Percentiles rank a stretch among this genome's conserved stretches.
Evolutionary conservation across 2,113 vertebrate genomes (phyloP).

Genomic region (Phyllopteryx taeniolatus): DNA sequence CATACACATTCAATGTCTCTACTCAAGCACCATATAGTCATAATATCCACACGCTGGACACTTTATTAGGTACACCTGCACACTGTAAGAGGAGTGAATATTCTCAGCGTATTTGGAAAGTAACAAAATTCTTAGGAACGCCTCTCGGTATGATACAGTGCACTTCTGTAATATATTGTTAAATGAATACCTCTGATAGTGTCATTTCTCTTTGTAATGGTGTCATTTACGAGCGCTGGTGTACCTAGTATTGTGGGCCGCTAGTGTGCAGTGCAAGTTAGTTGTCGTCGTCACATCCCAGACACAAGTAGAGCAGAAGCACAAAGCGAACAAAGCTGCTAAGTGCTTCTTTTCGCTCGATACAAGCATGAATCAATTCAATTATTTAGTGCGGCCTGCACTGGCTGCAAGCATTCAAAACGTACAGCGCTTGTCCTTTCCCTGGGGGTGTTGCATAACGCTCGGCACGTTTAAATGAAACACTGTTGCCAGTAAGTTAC

Average conservation of each 20-base stretch:
- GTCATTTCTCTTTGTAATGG: neutral
- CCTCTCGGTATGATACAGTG: neutral
- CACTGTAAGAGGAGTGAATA: neutral
- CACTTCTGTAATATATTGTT: neutral
- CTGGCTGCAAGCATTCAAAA: neutral
- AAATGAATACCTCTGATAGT: neutral
- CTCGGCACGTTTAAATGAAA: neutral
- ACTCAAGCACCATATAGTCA: conserved; percentile 10
- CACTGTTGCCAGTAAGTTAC: too few relatives aligned
- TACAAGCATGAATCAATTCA: neutral
- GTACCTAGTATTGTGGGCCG: neutral
- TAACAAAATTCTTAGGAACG: neutral
- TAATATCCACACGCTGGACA: neutral
- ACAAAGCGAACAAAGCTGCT: neutral
- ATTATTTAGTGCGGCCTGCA: conserved; percentile 13
- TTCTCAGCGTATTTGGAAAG: neutral
- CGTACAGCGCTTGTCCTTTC: neutral
- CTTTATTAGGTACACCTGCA: neutral
- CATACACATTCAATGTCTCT: conserved; percentile 15
- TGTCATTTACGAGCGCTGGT: neutral
- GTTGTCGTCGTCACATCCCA: conserved; percentile 2
- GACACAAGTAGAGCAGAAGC: neutral
- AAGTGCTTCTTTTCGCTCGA: neutral
- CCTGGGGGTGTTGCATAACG: neutral
- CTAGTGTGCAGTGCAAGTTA: neutral